These are phyloP conservation scores for Esox masquinongy DNA, from an alignment of 2,797 vertebrate species.

Conservation along the genomic window DNA sequence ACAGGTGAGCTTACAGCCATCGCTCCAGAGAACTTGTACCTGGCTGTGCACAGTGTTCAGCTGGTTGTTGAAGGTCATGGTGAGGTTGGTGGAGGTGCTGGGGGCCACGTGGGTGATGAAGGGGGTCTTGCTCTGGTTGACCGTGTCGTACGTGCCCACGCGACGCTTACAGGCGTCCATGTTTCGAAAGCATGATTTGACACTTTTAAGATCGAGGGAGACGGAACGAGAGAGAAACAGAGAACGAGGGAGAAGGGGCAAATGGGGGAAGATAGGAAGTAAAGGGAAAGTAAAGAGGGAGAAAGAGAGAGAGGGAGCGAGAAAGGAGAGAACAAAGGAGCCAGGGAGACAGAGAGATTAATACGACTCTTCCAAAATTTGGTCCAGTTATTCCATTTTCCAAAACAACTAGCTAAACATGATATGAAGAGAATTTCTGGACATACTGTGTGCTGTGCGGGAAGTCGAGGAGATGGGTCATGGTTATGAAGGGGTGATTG, in stretches of 20 bases:
- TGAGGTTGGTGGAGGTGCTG: conserved; percentile 97
- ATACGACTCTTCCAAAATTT: background rate
- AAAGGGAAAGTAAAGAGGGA: background rate
- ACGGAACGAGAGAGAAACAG: background rate
- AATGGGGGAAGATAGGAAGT: background rate
- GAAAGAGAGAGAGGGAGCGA: conserved; percentile 10
- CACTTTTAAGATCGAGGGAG: conserved; percentile 69
- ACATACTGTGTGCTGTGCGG: conserved; percentile 96
- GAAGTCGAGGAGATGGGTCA: conserved; percentile 96
- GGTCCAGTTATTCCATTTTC: background rate
- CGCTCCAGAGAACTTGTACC: conserved; percentile 60
- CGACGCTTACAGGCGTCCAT: conserved; percentile 99
- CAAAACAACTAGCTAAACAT: background rate
- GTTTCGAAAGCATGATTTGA: conserved; percentile 99
- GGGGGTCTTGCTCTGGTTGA: conserved; percentile 99
- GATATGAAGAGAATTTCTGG: background rate
- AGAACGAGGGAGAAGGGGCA: conserved; percentile 3
- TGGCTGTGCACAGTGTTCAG: conserved; percentile 97
- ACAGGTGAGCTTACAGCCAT: too few species aligned
- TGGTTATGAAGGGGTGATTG: conserved; percentile 97
- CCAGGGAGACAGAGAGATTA: conserved; percentile 7
- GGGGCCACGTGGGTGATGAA: conserved; percentile 98
- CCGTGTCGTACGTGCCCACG: conserved; percentile 96
- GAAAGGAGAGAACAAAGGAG: background rate
- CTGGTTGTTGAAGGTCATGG: conserved; percentile 99